phyloP scores from a whole-genome alignment of 1,140 invertebrate species.

The Oscheius sp. region DNA sequence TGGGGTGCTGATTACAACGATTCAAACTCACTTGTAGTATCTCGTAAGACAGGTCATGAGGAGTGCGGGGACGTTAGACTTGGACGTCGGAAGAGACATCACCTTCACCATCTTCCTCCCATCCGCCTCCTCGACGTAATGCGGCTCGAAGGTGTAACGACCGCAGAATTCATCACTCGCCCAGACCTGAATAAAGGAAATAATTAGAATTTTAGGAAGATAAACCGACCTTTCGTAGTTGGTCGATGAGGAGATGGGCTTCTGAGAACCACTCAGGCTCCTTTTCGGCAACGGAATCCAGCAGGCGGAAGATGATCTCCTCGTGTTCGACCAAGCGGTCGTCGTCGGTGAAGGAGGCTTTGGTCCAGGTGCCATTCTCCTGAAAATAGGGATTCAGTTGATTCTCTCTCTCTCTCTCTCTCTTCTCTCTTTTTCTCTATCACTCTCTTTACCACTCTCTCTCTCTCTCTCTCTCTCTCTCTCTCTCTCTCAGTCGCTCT shows the following conservation, averaged over 20 bases:
- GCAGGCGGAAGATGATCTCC: background rate
- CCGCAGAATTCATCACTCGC: background rate
- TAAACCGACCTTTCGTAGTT: background rate
- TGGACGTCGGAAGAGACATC: constrained; percentile 29
- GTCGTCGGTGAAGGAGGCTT: background rate
- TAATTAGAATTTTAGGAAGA: too few species aligned
- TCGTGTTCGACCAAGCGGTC: background rate
- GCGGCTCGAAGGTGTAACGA: background rate
- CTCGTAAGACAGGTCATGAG: constrained; percentile 80
- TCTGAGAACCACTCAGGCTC: background rate
- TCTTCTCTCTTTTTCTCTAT: too few species aligned
- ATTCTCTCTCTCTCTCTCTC: too few species aligned
- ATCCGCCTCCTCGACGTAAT: background rate
- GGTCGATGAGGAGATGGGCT: background rate
- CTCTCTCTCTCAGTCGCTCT: too few species aligned
- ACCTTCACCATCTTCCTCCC: constrained; percentile 8
- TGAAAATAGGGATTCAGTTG: too few species aligned
- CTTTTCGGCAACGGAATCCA: background rate
- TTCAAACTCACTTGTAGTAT: constrained; percentile 22
- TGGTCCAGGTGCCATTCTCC: background rate
- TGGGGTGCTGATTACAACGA: background rate
- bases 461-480: too few species aligned
- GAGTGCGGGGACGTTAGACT: constrained; percentile 32
- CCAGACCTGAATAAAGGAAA: too few species aligned
- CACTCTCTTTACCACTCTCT: too few species aligned